Conservation (phyloP, 2,113 vertebrate species). For the Butorides virescens region DNA sequence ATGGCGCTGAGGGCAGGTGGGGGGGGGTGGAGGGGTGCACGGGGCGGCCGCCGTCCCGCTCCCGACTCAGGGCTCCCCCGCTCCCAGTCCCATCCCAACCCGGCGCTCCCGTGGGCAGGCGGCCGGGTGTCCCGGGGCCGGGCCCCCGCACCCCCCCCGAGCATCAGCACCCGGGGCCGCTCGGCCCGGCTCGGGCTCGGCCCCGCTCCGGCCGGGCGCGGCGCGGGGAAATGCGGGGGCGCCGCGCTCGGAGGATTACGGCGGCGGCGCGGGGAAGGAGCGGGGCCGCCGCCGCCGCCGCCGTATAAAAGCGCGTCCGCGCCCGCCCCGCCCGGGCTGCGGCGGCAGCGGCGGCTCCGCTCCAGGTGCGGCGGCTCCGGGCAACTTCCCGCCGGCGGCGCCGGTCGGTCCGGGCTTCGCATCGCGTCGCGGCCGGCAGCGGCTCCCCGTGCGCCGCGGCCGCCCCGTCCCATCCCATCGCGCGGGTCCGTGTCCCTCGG, state of each 20-base stretch:
- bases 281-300: neutral
- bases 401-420: neutral
- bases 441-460: neutral
- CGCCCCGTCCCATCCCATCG: neutral
- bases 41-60: neutral
- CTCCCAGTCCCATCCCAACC: neutral
- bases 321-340: conserved; percentile 20
- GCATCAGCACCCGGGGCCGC: neutral
- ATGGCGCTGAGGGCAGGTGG: neutral
- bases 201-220: neutral
- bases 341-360: neutral
- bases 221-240: neutral
- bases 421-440: neutral
- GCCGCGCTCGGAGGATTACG: conserved; percentile 50
- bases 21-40: too few species aligned
- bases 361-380: neutral
- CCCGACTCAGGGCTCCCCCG: neutral
- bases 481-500: neutral
- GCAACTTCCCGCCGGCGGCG: neutral
- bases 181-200: neutral
- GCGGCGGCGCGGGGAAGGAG: conserved; percentile 13
- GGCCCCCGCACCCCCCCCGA: too few species aligned
- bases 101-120: neutral
- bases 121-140: neutral
- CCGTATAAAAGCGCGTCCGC: conserved; percentile 20